Percentiles rank a stretch among this genome's conserved stretches.
phyloP scores from a whole-genome alignment of 2,113 vertebrate species.

The rabbit (Oryctolagus cuniculus) region DNA sequence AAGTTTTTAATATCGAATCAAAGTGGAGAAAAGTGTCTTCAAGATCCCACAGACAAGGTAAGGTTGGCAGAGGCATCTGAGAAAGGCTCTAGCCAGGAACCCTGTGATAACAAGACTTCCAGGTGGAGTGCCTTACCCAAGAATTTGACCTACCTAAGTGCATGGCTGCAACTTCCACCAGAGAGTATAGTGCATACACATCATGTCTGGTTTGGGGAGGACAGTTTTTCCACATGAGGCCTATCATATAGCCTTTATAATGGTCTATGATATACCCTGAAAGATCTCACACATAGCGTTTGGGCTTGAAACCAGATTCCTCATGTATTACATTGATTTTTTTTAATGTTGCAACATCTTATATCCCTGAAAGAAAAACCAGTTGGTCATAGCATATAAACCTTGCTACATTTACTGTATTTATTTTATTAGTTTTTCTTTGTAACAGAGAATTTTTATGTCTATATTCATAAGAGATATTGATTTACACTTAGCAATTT shows the following conservation, averaged over 20 bases:
- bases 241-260: not conserved
- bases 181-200: not conserved
- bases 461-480: not conserved
- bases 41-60: not conserved
- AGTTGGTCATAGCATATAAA: not conserved
- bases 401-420: not conserved
- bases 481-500: not conserved
- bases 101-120: not conserved
- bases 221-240: not conserved
- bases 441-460: not conserved
- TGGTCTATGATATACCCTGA: not conserved
- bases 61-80: not conserved
- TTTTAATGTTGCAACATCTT: not conserved
- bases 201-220: not conserved
- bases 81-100: not conserved
- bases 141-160: not conserved
- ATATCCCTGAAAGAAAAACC: not conserved
- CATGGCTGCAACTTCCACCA: not conserved
- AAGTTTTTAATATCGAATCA: not conserved
- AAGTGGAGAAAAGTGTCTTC: not conserved
- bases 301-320: not conserved
- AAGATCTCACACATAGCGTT: not conserved
- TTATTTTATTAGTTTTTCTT: not conserved
- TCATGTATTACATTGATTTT: not conserved
- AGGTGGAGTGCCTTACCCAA: not conserved